phyloP scores from a whole-genome alignment of 2,888 invertebrate genomes.

The Graphium colonna region DNA sequence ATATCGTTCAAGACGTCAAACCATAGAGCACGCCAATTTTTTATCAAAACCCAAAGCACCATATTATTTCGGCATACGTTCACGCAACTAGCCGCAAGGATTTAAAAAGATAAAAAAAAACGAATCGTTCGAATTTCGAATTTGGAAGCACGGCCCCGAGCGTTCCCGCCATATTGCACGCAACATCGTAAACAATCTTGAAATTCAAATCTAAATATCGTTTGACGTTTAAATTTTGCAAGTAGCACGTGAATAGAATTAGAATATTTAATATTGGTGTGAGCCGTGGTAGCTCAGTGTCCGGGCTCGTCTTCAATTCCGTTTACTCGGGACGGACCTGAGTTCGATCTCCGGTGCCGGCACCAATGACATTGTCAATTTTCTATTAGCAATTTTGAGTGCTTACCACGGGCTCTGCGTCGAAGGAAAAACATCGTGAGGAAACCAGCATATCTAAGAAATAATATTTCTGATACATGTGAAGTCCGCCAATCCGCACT shows the following conservation, averaged over 20 bases:
- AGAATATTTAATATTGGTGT: neutral
- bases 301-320: too few species aligned
- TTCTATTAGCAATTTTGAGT: too few species aligned
- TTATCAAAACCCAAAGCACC: conserved; percentile 30
- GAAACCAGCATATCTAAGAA: too few species aligned
- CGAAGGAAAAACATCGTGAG: too few species aligned
- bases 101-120: conserved; percentile 12
- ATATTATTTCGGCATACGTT: conserved; percentile 36
- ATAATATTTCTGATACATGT: too few species aligned
- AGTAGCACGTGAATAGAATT: neutral
- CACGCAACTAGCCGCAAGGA: conserved; percentile 48
- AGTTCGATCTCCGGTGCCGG: too few species aligned
- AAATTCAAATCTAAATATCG: conserved; percentile 5
- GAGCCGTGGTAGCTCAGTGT: too few species aligned
- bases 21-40: conserved; percentile 27
- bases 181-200: conserved; percentile 34
- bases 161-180: conserved; percentile 64
- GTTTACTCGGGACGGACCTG: too few species aligned
- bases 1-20: too few species aligned
- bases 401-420: too few species aligned
- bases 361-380: too few species aligned
- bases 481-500: too few species aligned
- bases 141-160: conserved; percentile 58
- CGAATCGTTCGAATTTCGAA: conserved; percentile 40
- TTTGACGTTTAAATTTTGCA: conserved; percentile 4